phyloP scores from a whole-genome alignment of 2,113 vertebrate species.

The Podarcis muralis region DNA sequence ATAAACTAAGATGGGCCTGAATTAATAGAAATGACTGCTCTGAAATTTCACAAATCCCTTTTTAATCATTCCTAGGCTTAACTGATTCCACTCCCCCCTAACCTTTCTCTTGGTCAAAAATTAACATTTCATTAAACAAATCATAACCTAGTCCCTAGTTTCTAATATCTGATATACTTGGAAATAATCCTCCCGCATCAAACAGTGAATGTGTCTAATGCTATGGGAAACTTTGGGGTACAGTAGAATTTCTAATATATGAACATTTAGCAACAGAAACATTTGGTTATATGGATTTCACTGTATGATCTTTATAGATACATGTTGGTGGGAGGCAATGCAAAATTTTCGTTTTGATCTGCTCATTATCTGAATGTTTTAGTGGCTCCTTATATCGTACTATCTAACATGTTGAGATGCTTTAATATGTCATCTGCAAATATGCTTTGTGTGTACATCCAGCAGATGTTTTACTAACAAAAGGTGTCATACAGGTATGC shows the following conservation, averaged over 20 bases:
- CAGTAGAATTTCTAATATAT: neutral
- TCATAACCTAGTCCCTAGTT: constrained; percentile 60
- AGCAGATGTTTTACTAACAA: neutral
- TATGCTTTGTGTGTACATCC: no score
- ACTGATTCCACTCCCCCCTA: constrained; percentile 58
- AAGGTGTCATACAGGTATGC: neutral
- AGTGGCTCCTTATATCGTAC: neutral
- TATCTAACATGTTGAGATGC: neutral
- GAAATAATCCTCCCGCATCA: constrained; percentile 72
- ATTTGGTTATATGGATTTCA: neutral
- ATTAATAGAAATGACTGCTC: constrained; percentile 71
- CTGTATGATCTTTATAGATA: neutral
- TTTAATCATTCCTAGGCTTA: constrained; percentile 71
- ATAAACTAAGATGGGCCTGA: constrained; percentile 59
- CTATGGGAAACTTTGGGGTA: constrained; percentile 56
- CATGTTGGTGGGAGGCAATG: no score
- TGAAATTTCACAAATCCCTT: constrained; percentile 74
- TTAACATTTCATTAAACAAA: constrained; percentile 73
- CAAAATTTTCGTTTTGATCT: neutral
- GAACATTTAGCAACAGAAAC: neutral
- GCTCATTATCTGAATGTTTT: neutral
- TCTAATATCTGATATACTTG: constrained; percentile 68
- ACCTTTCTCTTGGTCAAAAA: constrained; percentile 70
- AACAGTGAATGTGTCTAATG: constrained; percentile 55
- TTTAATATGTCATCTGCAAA: neutral